Conservation (phyloP, 2,888 invertebrate genomes). For the Griposia aprilina region DNA sequence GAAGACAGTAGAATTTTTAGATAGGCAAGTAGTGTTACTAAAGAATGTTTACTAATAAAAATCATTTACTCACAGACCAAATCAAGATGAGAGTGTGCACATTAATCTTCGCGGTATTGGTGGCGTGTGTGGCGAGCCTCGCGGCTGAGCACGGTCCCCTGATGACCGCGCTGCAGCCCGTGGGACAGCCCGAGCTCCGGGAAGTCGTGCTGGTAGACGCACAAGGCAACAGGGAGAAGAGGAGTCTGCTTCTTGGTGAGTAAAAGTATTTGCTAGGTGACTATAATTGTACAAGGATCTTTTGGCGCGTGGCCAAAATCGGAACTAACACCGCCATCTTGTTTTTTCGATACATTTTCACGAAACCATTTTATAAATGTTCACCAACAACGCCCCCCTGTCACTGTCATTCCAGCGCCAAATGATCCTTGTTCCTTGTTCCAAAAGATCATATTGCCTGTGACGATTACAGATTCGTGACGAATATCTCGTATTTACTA, state of each 20-base stretch:
- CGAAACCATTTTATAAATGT: not conserved
- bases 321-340: not conserved
- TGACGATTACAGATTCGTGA: not conserved
- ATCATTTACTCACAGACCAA: slow-evolving; percentile 34
- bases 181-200: slow-evolving; percentile 40
- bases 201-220: slow-evolving; percentile 65
- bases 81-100: slow-evolving; percentile 69
- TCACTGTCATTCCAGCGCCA: not conserved
- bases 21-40: too few relatives aligned
- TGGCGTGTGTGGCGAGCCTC: slow-evolving; percentile 77
- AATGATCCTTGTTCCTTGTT: not conserved
- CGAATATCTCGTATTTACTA: not conserved
- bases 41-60: not conserved
- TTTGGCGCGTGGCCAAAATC: not conserved
- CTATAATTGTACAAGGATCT: not conserved
- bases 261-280: not conserved
- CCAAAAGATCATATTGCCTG: too few relatives aligned
- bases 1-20: not conserved
- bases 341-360: not conserved
- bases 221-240: slow-evolving; percentile 77
- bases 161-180: slow-evolving; percentile 72
- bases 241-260: slow-evolving; percentile 80
- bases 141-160: slow-evolving; percentile 76
- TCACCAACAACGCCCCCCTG: not conserved
- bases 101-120: slow-evolving; percentile 76